Base-by-base conservation (phyloP, 2,888 invertebrate genomes). In the Nemotelus pantherinus region DNA sequence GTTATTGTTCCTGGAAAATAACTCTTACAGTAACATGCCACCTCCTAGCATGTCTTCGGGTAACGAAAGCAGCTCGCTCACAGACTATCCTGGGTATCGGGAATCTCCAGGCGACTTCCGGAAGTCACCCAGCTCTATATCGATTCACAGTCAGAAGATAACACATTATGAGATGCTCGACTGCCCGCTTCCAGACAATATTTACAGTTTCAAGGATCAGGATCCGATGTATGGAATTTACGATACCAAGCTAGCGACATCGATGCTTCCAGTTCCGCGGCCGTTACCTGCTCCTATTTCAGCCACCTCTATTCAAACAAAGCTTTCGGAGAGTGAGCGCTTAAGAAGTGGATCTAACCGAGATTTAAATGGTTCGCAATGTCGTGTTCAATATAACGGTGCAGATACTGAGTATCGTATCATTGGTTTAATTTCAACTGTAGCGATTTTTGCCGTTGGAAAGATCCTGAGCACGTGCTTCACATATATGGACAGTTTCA, bases 161-260 rank as follows among this genome's bases (percentile, higher is more conserved):
- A 74, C 74, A 3, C 74, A 63, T 39, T 74, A 60, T 10, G 57
- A 74, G 48, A 60, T 74, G 74, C 60, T 39, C 41, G 74, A 74
- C n/a, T 74, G 41, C 41, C 74, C 74, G 5, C 4, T 58, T 6
- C 5, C 60, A 39, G 47, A 5, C 9, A 39, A 47, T 2, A 60
- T 57, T 7, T 72, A 60, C 53, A 47, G 25, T 25, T 44, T 7
- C 58, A 39, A 25, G 43, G 47, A 53, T 2, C 58, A 45, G 9
- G 58, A 72, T 60, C 72, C 72, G 2, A 25, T 72, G 5, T 72
- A 60, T 60, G 45, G 39, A 10, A 43, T 60, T 7, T 58, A 72
- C 41, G 60, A 60, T 2, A n/a, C 58, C 45, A 58, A 45, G 10
- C 60, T 58, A 6, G 5, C 57, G 45, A 39, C 25, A 39, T 25